A percentile compares a stretch with the other conserved stretches of the same genome.
Conservation (phyloP, 2,113 vertebrate species). For the Pantherophis guttatus region DNA sequence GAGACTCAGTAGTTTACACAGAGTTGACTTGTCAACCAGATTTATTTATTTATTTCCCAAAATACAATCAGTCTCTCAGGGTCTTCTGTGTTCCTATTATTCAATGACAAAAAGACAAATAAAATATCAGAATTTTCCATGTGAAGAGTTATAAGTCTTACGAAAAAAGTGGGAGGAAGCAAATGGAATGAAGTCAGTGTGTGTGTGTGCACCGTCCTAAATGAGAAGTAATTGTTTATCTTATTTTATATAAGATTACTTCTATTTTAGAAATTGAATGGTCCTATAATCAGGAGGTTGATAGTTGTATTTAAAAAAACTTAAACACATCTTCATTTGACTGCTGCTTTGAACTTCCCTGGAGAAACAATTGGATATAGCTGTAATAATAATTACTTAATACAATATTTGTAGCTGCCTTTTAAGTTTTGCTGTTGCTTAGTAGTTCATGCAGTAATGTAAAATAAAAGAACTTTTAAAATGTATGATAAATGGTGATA, state of each 20-base stretch:
- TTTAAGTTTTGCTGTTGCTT: background rate
- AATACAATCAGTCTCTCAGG: background rate
- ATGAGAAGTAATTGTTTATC: background rate
- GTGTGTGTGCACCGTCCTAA: background rate
- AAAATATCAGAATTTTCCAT: background rate
- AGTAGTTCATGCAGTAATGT: background rate
- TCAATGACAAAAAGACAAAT: background rate
- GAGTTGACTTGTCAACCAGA: background rate
- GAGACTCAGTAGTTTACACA: background rate
- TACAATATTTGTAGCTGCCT: background rate
- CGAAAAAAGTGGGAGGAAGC: background rate
- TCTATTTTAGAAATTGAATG: background rate
- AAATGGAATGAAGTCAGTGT: background rate
- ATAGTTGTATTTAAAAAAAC: background rate
- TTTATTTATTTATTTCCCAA: background rate
- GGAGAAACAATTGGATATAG: background rate
- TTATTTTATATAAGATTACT: background rate
- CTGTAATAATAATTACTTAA: background rate
- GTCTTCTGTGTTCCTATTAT: background rate
- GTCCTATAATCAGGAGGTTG: background rate
- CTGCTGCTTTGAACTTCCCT: background rate
- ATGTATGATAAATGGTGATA: background rate
- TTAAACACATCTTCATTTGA: background rate
- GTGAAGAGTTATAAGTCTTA: background rate
- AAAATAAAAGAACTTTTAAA: slow-evolving; percentile 24